Evolutionary conservation across 2,888 invertebrate species (phyloP), one percentile per base, ranked within the genome.

Genomic region (Cantharis nigra): DNA sequence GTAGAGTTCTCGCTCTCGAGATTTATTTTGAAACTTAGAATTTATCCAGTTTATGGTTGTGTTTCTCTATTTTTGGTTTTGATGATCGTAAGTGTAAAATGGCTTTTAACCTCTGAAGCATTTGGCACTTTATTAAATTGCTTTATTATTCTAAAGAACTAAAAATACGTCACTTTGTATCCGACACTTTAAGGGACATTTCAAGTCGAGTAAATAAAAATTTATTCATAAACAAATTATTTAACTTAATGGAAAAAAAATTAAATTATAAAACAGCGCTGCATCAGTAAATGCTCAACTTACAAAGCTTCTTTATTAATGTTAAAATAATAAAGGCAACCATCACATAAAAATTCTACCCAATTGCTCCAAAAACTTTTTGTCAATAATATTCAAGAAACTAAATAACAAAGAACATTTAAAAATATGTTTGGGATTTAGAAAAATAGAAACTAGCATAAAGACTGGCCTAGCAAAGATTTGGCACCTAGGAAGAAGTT

Each of bases 71-170:
- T 75, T 75, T 71, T 65, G 30, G 71, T 75, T 79, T 80, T 79
- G 77, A 80, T 80, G 77, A 77, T 76, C 77, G 80, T 70, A 72
- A 75, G 77, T 78, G 78, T 78, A 79, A 79, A 80, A 81, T 78
- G 79, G 78, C 81, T 80, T 80, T 81, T 81, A 81, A 81, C 81
- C 80, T 78, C 78, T 72, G 76, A 69, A 78, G 76, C 79, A 80
- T 72, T 79, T 79, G 74, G 81, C 79, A 79, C 80, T 81, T 81
- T 81, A 81, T 81, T 79, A 81, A 81, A 81, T 81, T 80, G 80
- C 77, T 81, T 79, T 81, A 81, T 80, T 81, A 81, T 81, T 80
- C 81, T 72, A 72, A 14, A 69, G 70, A 79, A 77, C 78, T 75
- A 77, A 70, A 80, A 77, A 79, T 77, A 77, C 78, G 62, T 70